Conservation (phyloP, 2,888 invertebrate genomes). For the Luffia ferchaultella region DNA sequence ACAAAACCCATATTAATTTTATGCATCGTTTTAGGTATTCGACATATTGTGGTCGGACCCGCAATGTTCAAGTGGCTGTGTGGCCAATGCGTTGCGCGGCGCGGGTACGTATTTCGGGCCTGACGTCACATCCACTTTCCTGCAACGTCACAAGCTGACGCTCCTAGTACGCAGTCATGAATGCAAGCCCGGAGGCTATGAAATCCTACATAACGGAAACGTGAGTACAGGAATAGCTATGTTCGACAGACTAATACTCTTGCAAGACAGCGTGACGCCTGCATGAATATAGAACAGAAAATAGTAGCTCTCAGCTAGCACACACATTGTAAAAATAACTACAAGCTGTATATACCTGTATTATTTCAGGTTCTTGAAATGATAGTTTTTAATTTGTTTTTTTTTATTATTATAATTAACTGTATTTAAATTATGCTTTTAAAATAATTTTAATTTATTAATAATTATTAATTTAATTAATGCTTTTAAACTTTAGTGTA, state of each 20-base stretch:
- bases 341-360: too few species aligned
- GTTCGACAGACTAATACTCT: background rate
- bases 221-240: constrained; percentile 68
- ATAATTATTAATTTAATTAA: too few species aligned
- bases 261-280: background rate
- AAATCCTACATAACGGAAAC: constrained; percentile 83
- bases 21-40: constrained; percentile 77
- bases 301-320: too few species aligned
- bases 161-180: constrained; percentile 90
- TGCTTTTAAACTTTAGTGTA: too few species aligned
- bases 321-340: too few species aligned
- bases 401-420: too few species aligned
- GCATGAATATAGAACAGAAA: too few species aligned
- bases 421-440: too few species aligned
- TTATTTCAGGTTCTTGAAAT: too few species aligned
- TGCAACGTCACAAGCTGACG: constrained; percentile 78
- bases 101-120: constrained; percentile 95
- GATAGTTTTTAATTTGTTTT: too few species aligned
- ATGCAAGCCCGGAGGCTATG: constrained; percentile 93
- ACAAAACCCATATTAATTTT: too few species aligned
- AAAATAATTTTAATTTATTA: too few species aligned
- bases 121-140: constrained; percentile 81
- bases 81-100: constrained; percentile 84
- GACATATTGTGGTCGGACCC: constrained; percentile 96
- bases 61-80: constrained; percentile 78